Evolutionary conservation across 2,113 vertebrate genomes (phyloP), one percentile per base, ranked within the genome.

Genomic region (Rhinopomastus cyanomelas): DNA sequence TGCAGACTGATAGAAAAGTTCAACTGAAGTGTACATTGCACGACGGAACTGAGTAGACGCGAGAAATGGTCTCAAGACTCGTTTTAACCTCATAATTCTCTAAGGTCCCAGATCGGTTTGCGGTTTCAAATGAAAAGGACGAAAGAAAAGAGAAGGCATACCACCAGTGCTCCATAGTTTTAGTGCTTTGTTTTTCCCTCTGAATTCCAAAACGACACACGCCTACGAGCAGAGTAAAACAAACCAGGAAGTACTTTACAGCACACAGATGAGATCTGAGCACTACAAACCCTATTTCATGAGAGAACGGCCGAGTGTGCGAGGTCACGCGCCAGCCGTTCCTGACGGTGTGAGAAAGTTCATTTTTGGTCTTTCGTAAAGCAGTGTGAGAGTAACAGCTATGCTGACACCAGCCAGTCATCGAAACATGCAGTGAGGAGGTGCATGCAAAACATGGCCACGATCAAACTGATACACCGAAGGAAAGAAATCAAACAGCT

Each of bases 361-460:
- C 79, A 62, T 90, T 94, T 97, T 96, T 97, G 95, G 93, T 97
- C 95, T 96, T 96, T 75, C 72, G 85, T 89, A 93, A 91, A 96
- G 96, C 95, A 93, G 71, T 80, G 88, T 91, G 82, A 92, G 82
- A 92, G 75, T 37, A 85, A 87, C 9, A 91, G 93, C n/a, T 87
- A 37, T 32, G 95, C 75, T 96, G 96, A 80, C 87, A 93, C 92
- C 34, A 96, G 93, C 94, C 96, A 92, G 89, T 95, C 96, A 91
- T 93, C 94, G 96, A 96, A 95, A 91, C 97, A 96, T 97, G 97
- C 97, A 96, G 96, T 90, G 92, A 97, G 78, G 46, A 94, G 88
- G 56, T 96, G 94, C 97, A 97, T 97, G 97, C 97, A 97, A 95
- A 97, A 93, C 91, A 78, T 94, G 95, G 95, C 96, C 96, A 97